A percentile compares a stretch with the other conserved stretches of the same genome.
Evolutionary conservation across 2,797 vertebrate species (phyloP).

Genomic region (Psittacula derbiana): DNA sequence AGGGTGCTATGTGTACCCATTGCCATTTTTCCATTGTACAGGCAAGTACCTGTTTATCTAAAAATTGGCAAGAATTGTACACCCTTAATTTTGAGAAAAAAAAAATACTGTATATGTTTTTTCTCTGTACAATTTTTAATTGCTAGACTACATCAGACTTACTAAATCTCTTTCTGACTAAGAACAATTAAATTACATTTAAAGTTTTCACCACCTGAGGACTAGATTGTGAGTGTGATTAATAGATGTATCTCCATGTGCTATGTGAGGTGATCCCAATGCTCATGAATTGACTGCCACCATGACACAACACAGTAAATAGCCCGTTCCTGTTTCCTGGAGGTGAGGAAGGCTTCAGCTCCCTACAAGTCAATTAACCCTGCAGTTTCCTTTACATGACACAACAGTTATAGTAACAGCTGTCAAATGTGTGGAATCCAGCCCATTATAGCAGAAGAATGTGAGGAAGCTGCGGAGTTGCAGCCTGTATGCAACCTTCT

Average conservation of each 20-base stretch:
- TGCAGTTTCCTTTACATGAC: not conserved
- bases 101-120: fast-evolving
- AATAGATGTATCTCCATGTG: not conserved
- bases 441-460: fast-evolving
- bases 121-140: not conserved
- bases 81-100: not conserved
- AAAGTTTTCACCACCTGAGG: not conserved
- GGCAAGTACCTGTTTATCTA: not conserved
- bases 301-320: not conserved
- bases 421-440: not conserved
- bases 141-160: not conserved
- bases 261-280: not conserved
- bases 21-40: not conserved
- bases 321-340: not conserved
- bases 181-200: not conserved
- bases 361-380: not conserved
- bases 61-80: not conserved
- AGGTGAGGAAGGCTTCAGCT: not conserved
- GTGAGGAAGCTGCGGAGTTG: not conserved
- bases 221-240: not conserved
- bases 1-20: not conserved
- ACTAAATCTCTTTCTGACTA: not conserved
- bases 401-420: not conserved
- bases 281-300: not conserved
- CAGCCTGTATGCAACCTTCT: not conserved